These are phyloP conservation scores for Lapara coniferarum DNA, from an alignment of 2,888 invertebrate species.

Conservation along the genomic window DNA sequence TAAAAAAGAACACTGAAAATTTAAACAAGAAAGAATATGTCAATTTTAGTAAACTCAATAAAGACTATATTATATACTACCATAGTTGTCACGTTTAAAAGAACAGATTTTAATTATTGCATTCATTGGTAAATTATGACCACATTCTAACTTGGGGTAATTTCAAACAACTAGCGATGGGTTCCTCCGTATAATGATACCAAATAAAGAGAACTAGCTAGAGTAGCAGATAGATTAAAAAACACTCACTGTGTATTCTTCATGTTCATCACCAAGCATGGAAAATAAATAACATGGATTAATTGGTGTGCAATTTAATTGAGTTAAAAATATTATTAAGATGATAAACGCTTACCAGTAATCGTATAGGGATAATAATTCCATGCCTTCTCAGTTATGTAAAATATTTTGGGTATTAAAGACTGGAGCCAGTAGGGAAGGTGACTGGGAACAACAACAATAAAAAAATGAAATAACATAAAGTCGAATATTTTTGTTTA, in stretches of 20 bases:
- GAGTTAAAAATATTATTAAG: neutral
- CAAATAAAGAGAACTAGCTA: too few relatives aligned
- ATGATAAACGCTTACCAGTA: conserved; percentile 85
- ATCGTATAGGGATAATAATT: conserved; percentile 96
- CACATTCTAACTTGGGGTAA: too few relatives aligned
- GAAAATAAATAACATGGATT: conserved; percentile 50
- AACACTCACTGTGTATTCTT: conserved; percentile 89
- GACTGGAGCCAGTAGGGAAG: conserved; percentile 95
- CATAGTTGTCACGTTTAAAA: conserved; percentile 24
- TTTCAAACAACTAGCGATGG: too few relatives aligned
- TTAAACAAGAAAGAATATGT: conserved; percentile 33
- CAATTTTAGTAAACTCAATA: conserved; percentile 24
- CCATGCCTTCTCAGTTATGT: conserved; percentile 97
- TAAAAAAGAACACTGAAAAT: conserved; percentile 93
- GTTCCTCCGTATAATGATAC: too few relatives aligned
- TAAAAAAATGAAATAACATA: conserved; percentile 27
- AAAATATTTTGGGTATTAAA: conserved; percentile 94
- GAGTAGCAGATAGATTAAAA: conserved; percentile 19
- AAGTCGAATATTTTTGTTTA: neutral
- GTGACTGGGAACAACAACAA: conserved; percentile 82
- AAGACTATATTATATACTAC: neutral
- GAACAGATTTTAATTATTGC: neutral
- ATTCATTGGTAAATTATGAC: neutral
- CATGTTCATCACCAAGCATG: conserved; percentile 50
- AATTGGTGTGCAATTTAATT: neutral